phyloP scores from a whole-genome alignment of 2,888 invertebrate genomes.

The Mamestra brassicae region DNA sequence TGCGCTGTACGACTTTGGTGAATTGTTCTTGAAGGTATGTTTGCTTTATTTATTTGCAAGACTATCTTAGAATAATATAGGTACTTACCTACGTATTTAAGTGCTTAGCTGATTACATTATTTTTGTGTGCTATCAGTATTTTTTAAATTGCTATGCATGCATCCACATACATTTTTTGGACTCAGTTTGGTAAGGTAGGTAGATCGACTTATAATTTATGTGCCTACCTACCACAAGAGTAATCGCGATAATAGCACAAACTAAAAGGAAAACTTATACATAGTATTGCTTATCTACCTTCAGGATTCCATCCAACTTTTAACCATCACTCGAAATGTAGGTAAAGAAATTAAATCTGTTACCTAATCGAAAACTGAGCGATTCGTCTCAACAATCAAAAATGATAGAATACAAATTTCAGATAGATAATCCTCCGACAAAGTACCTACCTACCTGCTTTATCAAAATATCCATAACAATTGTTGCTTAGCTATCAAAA shows the following conservation, averaged over 20 bases:
- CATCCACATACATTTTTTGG: background rate
- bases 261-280: background rate
- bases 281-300: background rate
- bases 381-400: background rate
- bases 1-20: constrained; percentile 94
- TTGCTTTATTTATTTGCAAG: constrained; percentile 50
- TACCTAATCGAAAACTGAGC: too few species aligned
- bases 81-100: background rate
- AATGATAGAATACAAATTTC: background rate
- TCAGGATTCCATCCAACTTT: background rate
- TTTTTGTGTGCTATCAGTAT: constrained; percentile 15
- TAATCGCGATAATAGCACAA: constrained; percentile 6
- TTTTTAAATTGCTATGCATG: background rate
- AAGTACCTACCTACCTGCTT: background rate
- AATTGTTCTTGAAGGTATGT: constrained; percentile 93
- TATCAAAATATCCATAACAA: constrained; percentile 1
- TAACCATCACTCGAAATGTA: background rate
- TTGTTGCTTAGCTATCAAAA: constrained; percentile 22
- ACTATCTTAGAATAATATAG: background rate
- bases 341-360: background rate
- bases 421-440: background rate
- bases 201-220: background rate
- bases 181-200: background rate
- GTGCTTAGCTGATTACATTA: background rate
- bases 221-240: constrained; percentile 11